A percentile compares a stretch with the other conserved stretches of the same genome.
phyloP scores from a whole-genome alignment of 2,113 vertebrate genomes.

The Microtus richardsoni region DNA sequence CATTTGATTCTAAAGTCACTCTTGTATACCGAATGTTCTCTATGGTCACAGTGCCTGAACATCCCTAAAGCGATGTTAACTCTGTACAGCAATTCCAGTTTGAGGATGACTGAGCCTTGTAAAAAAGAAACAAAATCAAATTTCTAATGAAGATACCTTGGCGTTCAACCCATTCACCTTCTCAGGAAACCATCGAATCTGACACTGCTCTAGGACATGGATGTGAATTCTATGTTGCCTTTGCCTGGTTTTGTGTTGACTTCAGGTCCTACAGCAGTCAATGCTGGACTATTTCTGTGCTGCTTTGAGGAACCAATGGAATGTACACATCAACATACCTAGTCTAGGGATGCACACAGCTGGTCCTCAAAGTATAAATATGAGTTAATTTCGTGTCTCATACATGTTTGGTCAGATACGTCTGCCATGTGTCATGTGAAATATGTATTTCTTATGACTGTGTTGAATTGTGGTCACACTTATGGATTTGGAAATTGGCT shows the following conservation, averaged over 20 bases:
- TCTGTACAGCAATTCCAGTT: neutral
- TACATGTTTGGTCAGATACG: neutral
- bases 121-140: neutral
- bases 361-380: constrained; percentile 28
- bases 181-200: constrained; percentile 38
- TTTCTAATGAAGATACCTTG: neutral
- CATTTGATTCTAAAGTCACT: neutral
- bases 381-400: neutral
- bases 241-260: neutral
- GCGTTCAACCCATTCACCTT: neutral
- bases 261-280: neutral
- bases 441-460: neutral
- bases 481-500: neutral
- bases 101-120: constrained; percentile 10
- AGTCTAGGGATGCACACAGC: neutral
- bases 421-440: neutral
- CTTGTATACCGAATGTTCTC: neutral
- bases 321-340: neutral
- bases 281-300: neutral
- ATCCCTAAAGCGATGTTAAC: neutral
- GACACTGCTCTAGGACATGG: neutral
- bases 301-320: constrained; percentile 38
- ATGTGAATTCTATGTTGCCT: neutral
- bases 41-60: neutral
- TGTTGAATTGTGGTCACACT: neutral